Conservation (phyloP, 2,113 vertebrate species). For the Hucho hucho region DNA sequence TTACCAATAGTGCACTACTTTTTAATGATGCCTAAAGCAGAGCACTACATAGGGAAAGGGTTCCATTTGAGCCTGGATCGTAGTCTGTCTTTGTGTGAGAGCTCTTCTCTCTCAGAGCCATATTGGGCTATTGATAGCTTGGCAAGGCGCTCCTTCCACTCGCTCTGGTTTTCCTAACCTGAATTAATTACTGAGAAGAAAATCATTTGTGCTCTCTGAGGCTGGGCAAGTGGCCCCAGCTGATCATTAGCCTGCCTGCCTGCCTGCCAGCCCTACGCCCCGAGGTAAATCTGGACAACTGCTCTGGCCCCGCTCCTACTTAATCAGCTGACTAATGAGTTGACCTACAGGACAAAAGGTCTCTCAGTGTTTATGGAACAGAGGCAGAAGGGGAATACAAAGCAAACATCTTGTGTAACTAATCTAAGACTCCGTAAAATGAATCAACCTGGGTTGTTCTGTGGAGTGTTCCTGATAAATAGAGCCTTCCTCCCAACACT, state of each 20-base stretch:
- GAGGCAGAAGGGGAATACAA: conserved; percentile 19
- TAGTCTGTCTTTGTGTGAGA: too few species aligned
- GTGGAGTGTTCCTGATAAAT: not conserved
- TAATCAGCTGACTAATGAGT: conserved; percentile 53
- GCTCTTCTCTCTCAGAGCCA: not conserved
- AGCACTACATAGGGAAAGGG: too few species aligned
- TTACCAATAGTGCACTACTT: not conserved
- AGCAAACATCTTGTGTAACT: conserved; percentile 26
- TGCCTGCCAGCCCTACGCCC: not conserved
- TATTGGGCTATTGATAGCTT: not conserved
- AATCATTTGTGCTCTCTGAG: conserved; percentile 24
- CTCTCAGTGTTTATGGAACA: conserved; percentile 36
- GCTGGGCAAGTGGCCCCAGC: conserved; percentile 14
- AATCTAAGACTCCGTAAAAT: conserved; percentile 25
- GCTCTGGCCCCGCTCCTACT: conserved; percentile 29
- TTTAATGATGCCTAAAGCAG: not conserved
- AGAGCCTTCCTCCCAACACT: conserved; percentile 14
- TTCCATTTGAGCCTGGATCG: too few species aligned
- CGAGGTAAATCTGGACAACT: conserved; percentile 50
- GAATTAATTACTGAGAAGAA: conserved; percentile 37
- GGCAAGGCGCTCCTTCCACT: conserved; percentile 4
- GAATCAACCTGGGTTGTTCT: conserved; percentile 15
- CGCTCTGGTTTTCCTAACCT: conserved; percentile 11
- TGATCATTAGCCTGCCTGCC: conserved; percentile 36
- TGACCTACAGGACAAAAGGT: conserved; percentile 38